Percentiles rank a stretch among this genome's conserved stretches.
phyloP scores from a whole-genome alignment of 2,797 vertebrate species.

The Astyanax mexicanus region DNA sequence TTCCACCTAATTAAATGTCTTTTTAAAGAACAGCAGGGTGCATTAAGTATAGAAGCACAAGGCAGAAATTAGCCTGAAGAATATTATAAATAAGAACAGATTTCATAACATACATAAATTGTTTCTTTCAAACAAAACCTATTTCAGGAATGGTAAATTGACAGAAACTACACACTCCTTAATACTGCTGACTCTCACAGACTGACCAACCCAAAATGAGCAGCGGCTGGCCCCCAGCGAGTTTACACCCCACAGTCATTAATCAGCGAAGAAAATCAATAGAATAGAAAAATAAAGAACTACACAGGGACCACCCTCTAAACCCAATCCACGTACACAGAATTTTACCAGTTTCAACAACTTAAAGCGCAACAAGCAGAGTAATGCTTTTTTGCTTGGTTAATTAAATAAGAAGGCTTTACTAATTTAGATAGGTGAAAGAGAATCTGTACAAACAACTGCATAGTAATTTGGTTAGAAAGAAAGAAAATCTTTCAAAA shows the following conservation, averaged over 20 bases:
- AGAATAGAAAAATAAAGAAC: slow-evolving; percentile 61
- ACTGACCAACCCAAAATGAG: slow-evolving; percentile 32
- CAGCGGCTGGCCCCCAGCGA: slow-evolving; percentile 36
- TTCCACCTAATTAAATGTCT: too few relatives aligned
- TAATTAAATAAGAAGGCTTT: slow-evolving; percentile 22
- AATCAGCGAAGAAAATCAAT: slow-evolving; percentile 63
- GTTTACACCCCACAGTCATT: slow-evolving; percentile 55
- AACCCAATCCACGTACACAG: slow-evolving; percentile 16
- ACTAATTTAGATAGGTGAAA: background rate
- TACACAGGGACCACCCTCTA: slow-evolving; percentile 35
- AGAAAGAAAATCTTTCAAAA: too few relatives aligned
- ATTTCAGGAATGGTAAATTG: too few relatives aligned
- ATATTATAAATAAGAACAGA: slow-evolving; percentile 15
- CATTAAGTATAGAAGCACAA: slow-evolving; percentile 4
- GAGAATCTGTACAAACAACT: background rate
- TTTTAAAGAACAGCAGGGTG: background rate
- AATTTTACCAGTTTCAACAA: slow-evolving; percentile 34
- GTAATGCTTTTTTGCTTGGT: slow-evolving; percentile 17
- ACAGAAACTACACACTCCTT: background rate
- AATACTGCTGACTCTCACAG: slow-evolving; percentile 27
- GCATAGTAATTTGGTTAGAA: slow-evolving; percentile 1
- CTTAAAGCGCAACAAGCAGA: slow-evolving; percentile 24
- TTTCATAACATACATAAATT: too few relatives aligned
- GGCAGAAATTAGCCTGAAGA: slow-evolving; percentile 11
- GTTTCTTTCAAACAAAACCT: too few relatives aligned